Base-by-base conservation (phyloP, 2,113 vertebrate genomes). In the Mugil cephalus region DNA sequence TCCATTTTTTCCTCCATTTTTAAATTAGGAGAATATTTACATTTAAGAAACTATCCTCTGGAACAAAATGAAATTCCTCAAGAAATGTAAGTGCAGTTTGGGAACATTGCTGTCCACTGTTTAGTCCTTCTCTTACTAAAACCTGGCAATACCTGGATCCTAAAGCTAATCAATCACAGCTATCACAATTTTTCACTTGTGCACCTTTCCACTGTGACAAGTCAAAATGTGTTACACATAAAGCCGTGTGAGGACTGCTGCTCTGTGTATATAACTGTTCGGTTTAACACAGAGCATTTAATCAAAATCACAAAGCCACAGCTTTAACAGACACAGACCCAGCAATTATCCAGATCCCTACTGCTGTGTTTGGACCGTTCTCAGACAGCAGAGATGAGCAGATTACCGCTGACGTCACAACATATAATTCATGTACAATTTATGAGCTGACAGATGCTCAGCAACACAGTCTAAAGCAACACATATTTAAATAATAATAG, bases 341-440 rank as follows among this genome's bases (percentile, higher is more conserved):
- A 30, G 24, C 38, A 8, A 18, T 35, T 30, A 15, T 35, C n/a
- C 48, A 39, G 17, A 60, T 7, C 8, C 19, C 11, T 0, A 11
- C n/a, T 35, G 34, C 50, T 62, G 19, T 42, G 8, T 58, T 53
- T 30, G 55, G 14, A 14, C 39, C 14, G 15, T 48, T 38, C 62
- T 53, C 52, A 46, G 42, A 74, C 9, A 45, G 47, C 63, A 51
- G 34, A 69, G 63, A 10, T 66, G 51, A 79, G 64, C 65, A 50
- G 40, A 79, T 76, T n/a, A 42, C 43, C 21, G 11, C 68, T 54
- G 72, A 67, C 58, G 55, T 65, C 72, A 63, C n/a, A 47, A 64
- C 45, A 14, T 46, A 66, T 69, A 48, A 75, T 69, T 79, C 58
- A 82, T 85, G 63, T 46, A 15, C 74, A 78, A 82, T 74, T 75